phyloP scores from a whole-genome alignment of 1,140 invertebrate species.

The Drosophila punjabiensis region DNA sequence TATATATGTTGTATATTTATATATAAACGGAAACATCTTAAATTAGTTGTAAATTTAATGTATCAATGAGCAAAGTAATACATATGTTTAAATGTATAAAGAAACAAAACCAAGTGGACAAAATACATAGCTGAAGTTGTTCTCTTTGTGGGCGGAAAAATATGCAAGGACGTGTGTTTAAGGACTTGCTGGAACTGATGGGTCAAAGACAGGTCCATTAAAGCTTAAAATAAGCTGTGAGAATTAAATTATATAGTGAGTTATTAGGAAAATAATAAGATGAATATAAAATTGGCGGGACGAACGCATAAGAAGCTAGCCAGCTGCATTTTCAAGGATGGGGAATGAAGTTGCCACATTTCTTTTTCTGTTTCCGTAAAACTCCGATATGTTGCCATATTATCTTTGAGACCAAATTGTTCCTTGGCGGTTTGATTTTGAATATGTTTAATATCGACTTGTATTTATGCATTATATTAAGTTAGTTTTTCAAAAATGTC shows the following conservation, averaged over 20 bases:
- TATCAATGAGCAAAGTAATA: conserved; percentile 29
- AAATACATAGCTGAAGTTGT: not conserved
- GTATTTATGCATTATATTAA: not conserved
- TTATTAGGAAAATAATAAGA: not conserved
- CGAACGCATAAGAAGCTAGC: not conserved
- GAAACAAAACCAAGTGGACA: conserved; percentile 9
- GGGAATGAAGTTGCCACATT: not conserved
- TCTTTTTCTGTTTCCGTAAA: not conserved
- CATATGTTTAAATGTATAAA: conserved; percentile 36
- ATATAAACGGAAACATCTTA: conserved; percentile 7
- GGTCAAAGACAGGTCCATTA: not conserved
- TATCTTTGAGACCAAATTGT: not conserved
- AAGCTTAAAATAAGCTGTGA: not conserved
- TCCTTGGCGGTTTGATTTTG: not conserved
- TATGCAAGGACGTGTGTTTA: not conserved
- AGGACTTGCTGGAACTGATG: not conserved
- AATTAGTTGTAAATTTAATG: conserved; percentile 42
- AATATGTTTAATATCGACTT: not conserved
- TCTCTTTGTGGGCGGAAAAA: not conserved
- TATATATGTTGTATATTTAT: conserved; percentile 14
- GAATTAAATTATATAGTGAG: not conserved
- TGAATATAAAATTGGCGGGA: not conserved
- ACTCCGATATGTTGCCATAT: not conserved
- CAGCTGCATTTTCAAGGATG: not conserved
- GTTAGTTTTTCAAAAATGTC: not conserved